Base-by-base conservation (phyloP, 2,888 invertebrate genomes). In the Chloroclystis v-ata region DNA sequence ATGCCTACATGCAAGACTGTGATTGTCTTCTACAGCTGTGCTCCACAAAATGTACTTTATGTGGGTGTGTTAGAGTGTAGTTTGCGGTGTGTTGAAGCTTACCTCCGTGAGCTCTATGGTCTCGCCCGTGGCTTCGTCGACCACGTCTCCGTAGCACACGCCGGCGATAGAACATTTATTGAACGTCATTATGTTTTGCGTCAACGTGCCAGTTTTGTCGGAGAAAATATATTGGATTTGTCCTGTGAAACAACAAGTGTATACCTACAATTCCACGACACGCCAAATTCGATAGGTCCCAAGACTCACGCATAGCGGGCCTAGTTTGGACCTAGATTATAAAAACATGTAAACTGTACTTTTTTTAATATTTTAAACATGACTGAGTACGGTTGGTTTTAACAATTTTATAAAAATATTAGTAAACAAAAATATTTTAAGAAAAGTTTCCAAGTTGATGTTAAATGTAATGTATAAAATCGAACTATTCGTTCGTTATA, bases 141-240 rank as follows among this genome's bases (percentile, higher is more conserved):
- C 89, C 47, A 96, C 89, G 78, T 99, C 98, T 12, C 99, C 99
- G 81, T 97, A 99, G 47, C 94, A 91, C 60, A 92, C 91, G 4
- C 97, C 98, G 59, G 93, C 95, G 61, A 99, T 97, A 54, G 98
- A 97, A 81, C 98, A 98, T 88, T 99, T 99, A 86, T 99, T 99
- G 84, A 99, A 99, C 46, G 98, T 97, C 99, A 99, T 99, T 64
- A 99, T 98, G 82, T 99, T 99, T 90, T 98, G 98, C 20, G 99
- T 99, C 47, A 99, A 89, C 9, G 99, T 99, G 65, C 99, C 99
- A 54, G 99, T 99, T 89, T 99, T 99, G 84, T 99, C 99, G 39
- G 98, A 98, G 89, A 99, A 99, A 75, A 99, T 95, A 86, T 99
- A 99, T 83, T 99, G 97, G 69, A 99, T 98, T 89, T 99, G 98